Conservation (phyloP, 2,888 invertebrate genomes). For the Diarsia mendica region DNA sequence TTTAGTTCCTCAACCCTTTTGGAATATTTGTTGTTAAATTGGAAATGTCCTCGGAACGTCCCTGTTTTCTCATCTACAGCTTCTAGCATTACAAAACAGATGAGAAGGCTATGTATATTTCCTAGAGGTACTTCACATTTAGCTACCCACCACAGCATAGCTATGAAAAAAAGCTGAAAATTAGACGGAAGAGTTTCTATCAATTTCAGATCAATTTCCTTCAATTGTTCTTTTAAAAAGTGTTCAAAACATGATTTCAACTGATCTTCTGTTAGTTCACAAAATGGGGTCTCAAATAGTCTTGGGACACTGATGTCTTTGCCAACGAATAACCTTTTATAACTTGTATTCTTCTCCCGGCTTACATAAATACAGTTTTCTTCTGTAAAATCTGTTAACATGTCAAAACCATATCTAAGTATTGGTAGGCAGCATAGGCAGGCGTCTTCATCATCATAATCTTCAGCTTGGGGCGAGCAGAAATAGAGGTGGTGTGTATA, state of each 20-base stretch:
- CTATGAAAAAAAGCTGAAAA: constrained; percentile 91
- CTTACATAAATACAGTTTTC: constrained; percentile 82
- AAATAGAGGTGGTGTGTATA: constrained; percentile 91
- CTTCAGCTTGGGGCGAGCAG: constrained; percentile 93
- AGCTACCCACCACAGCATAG: constrained; percentile 91
- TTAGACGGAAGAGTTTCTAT: constrained; percentile 88
- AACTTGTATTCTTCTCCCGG: constrained; percentile 78
- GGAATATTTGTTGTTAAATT: constrained; percentile 86
- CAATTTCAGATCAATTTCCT: constrained; percentile 75
- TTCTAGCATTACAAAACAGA: constrained; percentile 90
- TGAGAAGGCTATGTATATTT: constrained; percentile 90
- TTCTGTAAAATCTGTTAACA: constrained; percentile 82
- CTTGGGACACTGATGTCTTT: constrained; percentile 73
- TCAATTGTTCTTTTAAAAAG: constrained; percentile 85
- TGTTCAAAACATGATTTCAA: constrained; percentile 83
- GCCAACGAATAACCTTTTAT: constrained; percentile 76
- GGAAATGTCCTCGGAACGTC: constrained; percentile 84
- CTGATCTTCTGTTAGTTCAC: constrained; percentile 75
- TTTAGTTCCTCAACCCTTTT: constrained; percentile 80
- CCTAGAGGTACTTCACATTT: constrained; percentile 82
- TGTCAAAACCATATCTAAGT: constrained; percentile 90
- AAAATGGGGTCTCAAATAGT: constrained; percentile 71
- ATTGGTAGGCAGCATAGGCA: constrained; percentile 91
- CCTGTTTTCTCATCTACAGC: constrained; percentile 91
- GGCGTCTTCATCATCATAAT: constrained; percentile 91